Evolutionary conservation across 2,797 vertebrate species (phyloP).

Genomic region (Chaenodraco wilsoni): DNA sequence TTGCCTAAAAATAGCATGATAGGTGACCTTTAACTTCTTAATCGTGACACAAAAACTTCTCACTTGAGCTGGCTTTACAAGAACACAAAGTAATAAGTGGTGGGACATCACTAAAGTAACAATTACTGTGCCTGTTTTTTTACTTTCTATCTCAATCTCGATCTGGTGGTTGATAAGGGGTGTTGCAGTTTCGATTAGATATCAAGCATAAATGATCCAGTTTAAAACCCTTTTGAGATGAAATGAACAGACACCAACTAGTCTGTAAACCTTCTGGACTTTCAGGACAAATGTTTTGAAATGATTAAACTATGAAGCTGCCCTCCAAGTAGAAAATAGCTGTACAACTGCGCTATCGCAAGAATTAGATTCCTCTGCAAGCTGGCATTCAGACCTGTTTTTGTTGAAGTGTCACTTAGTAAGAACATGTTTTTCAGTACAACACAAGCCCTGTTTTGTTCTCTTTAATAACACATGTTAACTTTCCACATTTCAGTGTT

Average conservation of each 20-base stretch:
- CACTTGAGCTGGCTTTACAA: not conserved
- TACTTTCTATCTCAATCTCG: too few species aligned
- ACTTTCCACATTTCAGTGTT: not conserved
- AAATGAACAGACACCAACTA: not conserved
- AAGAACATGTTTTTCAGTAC: not conserved
- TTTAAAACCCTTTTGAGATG: conserved; percentile 1
- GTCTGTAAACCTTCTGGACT: conserved; percentile 9
- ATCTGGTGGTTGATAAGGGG: too few species aligned
- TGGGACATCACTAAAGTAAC: not conserved
- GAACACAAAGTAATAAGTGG: not conserved
- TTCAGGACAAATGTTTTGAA: conserved; percentile 28
- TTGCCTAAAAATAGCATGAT: too few species aligned
- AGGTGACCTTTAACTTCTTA: too few species aligned
- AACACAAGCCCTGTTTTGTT: not conserved
- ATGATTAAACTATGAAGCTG: conserved; percentile 11
- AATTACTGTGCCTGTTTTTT: not conserved
- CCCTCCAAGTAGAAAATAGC: not conserved
- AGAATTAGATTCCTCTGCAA: not conserved
- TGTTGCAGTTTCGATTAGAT: not conserved
- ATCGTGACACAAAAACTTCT: not conserved
- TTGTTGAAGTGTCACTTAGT: not conserved
- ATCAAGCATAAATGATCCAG: not conserved
- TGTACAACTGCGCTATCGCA: not conserved
- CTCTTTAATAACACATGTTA: not conserved
- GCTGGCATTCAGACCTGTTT: not conserved